phyloP scores from a whole-genome alignment of 2,797 vertebrate species.

The Octomys mimax region DNA sequence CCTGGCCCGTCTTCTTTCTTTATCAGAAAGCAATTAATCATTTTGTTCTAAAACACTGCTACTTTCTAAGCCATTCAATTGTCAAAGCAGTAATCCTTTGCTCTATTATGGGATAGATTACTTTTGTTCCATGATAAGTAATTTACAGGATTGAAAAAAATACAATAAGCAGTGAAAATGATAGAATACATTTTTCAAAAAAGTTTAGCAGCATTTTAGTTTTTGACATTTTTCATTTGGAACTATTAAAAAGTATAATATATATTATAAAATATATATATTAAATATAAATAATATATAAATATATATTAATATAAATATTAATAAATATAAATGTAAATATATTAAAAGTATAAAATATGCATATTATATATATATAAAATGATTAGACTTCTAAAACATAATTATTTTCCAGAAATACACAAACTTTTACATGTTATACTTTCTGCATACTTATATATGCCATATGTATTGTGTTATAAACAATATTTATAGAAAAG shows the following conservation, averaged over 20 bases:
- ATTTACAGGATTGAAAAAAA: constrained; percentile 54
- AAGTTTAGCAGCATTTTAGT: not conserved
- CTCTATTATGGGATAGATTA: constrained; percentile 2
- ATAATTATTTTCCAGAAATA: not conserved
- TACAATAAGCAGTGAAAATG: constrained; percentile 63
- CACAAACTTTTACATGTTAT: not conserved
- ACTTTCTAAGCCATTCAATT: constrained; percentile 61
- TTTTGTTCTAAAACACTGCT: constrained; percentile 49
- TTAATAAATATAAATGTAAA: no score
- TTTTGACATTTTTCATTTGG: not conserved
- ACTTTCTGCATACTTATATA: not conserved
- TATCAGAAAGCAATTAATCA: not conserved
- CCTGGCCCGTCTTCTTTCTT: no score
- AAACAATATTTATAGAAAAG: not conserved
- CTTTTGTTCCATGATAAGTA: constrained; percentile 68
- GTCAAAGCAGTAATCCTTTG: constrained; percentile 75
- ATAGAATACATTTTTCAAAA: not conserved
- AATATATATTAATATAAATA: no score
- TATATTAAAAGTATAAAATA: not conserved
- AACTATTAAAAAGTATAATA: constrained; percentile 4
- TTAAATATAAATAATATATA: no score
- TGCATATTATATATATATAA: not conserved
- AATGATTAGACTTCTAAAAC: not conserved
- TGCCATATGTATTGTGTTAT: not conserved
- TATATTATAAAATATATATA: no score